Base-by-base conservation (phyloP, 2,888 invertebrate genomes). In the Metacarcinus magister region DNA sequence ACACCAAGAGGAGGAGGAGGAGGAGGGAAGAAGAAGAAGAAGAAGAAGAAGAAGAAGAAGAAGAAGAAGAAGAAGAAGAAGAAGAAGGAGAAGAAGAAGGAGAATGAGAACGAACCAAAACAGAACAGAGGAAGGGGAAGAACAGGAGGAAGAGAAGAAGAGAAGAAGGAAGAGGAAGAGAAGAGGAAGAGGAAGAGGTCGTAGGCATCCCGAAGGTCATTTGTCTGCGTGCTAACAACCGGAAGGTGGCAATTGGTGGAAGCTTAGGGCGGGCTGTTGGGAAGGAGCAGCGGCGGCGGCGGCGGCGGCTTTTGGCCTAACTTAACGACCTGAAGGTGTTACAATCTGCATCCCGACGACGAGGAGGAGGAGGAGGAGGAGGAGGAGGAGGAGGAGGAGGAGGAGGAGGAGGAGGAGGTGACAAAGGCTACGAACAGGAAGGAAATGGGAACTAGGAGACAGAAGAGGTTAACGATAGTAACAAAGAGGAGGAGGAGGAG, bases 291-390 rank as follows among this genome's bases (percentile, higher is more conserved):
- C 82, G 28, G 82, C 10, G 82, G 82, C 32, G 82, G 82, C 32
- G 67, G 67, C 23, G 67, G 67, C 32, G 28, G 28, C 5, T 3
- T 82, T 82, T 82, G 82, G 82, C 32, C 82, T 82, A 32, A 82
- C 82, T 82, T 82, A 82, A 82, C 82, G 82, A 82, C 82, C 82
- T 28, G 32, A 82, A 82, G 82, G 82, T 82, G 82, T 82, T 82
- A 82, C 82, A 82, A 82, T 82, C 82, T 82, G 32, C 82, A 82
- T 82, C 82, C 82, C 82, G 10, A 82, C 82, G 32, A 82, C 10
- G 82, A 82, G 82, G 82, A 82, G 32, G 82, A 82, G 82, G 82
- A 82, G 82, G 82, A 82, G 32, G 32, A 82, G 82, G 82, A 82
- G 82, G 82, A 82, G 32, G 32, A 82, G 82, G 82, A 82, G 82